Base-by-base conservation (phyloP, 2,113 vertebrate genomes). In the Cyanoramphus novaezelandiae region DNA sequence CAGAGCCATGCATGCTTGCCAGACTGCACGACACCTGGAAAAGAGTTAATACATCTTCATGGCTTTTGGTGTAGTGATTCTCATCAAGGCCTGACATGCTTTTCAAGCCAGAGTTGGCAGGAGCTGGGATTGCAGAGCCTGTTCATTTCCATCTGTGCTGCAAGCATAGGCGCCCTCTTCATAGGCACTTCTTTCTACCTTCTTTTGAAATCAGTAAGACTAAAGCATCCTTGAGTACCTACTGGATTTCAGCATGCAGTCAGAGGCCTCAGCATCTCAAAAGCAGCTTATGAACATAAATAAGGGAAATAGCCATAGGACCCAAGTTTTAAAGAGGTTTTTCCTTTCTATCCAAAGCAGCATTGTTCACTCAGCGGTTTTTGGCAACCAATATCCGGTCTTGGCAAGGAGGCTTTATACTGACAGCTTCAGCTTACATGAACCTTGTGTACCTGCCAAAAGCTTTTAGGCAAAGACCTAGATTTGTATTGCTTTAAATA, bases 361-460 rank as follows among this genome's bases (percentile, higher is more conserved):
- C 68, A 39, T 67, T 90, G 82, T 77, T 92, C 64, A 41, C 25
- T 59, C 53, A 53, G 55, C 2, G 31, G 35, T 46, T 93, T 67
- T 86, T 97, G 96, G 93, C 92, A 92, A 35, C 2, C 41, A 50
- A 3, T 11, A 29, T n/a, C 50, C 35, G 23, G 55, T 39, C 29
- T 86, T 94, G 93, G 88, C 95, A 96, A 52, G 79, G 28, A 78
- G 29, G 33, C 4, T 86, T 92, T 75, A 78, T 19, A 41, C 76
- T 71, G 82, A 83, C 90, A 96, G 76, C 57, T 96, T 94, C 82
- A 92, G 92, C 55, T 94, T 94, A 31, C 57, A 90, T 74, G 93
- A 92, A 69, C 69, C 47, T 94, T 64, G 9, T 75, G 72, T 95
- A 96, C 88, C 86, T 96, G 92, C 88, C 92, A 96, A 94, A 95